Conservation (phyloP, 2,113 vertebrate species). For the Amphilophus citrinellus region DNA sequence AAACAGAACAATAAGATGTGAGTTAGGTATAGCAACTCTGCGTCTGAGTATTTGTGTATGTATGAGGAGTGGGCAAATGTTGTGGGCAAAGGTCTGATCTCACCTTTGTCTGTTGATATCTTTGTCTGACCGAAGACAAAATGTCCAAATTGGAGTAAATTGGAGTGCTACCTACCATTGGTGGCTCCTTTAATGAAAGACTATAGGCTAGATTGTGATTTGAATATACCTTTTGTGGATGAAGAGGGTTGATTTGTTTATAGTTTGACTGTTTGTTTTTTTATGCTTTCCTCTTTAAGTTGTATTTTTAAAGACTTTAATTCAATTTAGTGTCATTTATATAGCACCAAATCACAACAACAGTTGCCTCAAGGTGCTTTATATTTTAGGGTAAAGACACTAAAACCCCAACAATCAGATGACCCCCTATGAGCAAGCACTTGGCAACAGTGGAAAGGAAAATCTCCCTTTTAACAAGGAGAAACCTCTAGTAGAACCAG, state of each 20-base stretch:
- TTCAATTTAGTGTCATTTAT: background rate
- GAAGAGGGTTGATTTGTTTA: background rate
- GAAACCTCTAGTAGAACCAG: background rate
- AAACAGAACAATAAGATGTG: constrained; percentile 19
- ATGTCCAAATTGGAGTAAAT: constrained; percentile 11
- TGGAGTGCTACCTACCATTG: background rate
- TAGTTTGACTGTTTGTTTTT: background rate
- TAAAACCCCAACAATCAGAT: background rate
- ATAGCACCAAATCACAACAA: no score
- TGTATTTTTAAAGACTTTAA: background rate
- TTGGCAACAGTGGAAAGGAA: background rate
- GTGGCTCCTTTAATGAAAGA: background rate
- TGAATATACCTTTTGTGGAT: background rate
- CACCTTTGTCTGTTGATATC: constrained; percentile 16
- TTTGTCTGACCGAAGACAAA: background rate
- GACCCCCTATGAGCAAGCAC: background rate
- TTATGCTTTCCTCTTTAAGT: background rate
- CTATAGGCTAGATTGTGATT: background rate
- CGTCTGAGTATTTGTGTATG: background rate
- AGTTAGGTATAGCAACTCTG: background rate
- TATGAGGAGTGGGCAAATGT: constrained; percentile 5
- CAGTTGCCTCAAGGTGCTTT: background rate
- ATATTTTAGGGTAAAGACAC: background rate
- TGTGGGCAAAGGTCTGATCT: background rate
- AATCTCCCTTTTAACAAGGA: background rate